Evolutionary conservation across 2,797 vertebrate genomes (phyloP), one percentile per base, ranked within the genome.

Genomic region (Oryzias sinensis): DNA sequence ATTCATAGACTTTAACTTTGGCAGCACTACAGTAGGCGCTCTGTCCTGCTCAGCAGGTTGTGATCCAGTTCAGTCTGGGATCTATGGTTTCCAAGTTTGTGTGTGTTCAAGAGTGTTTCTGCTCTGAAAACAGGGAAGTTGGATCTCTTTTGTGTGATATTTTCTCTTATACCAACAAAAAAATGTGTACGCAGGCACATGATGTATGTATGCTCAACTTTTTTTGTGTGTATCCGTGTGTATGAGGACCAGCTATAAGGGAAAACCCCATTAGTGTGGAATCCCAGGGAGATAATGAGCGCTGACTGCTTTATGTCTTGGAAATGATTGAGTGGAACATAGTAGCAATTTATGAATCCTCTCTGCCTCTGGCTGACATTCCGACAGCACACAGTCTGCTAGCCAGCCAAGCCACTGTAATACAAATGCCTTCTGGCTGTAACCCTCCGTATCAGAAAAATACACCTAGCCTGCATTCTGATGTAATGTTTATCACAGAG

Each of bases 311-410:
- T 88, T 87, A 88, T 85, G 85, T 86, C 68, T 73, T 77, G 80
- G 81, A 88, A 85, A 90, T 88, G 84, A 87, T 88, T 76, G 86
- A 88, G 82, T 89, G 74, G 79, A 80, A 73, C 77, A 65, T 62
- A 62, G 68, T 50, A 61, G 71, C 66, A 64, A 68, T 80, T 85
- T 78, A 86, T 82, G 85, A 85, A 85, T 80, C 61, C 68, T 55
- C 55, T 78, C 61, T 57, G 59, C 72, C 44, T 17, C 55, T 11
- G 46, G 69, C 77, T 68, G 72, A 68, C 70, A 74, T 72, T 55
- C 62, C 81, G 85, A 83, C 76, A 67, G 74, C 78, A 75, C 61
- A 22, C 68, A 59, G 61, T 68, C 27, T 50, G 68, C 53, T 49
- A 58, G 69, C 69, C 51, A 52, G 40, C 50, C 25, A 20, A 59